A percentile compares a stretch with the other conserved stretches of the same genome.
These are phyloP conservation scores for Leucoraja erinaceus DNA, from an alignment of 2,113 vertebrate genomes.

Conservation along the genomic window DNA sequence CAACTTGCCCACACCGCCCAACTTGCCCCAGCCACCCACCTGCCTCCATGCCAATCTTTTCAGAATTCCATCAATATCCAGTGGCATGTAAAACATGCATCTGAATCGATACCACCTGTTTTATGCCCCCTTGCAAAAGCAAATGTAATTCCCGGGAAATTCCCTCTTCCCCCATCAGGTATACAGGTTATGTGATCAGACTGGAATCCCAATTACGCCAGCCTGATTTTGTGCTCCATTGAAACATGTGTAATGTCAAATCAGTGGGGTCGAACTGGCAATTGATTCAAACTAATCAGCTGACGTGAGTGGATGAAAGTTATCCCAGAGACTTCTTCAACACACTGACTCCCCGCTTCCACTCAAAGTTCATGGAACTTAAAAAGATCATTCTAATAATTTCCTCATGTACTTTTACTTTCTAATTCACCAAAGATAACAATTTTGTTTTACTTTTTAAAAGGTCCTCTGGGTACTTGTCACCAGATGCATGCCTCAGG, in stretches of 20 bases:
- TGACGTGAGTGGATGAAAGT: neutral
- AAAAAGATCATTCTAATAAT: neutral
- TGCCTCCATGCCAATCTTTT: too few relatives aligned
- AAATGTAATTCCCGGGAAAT: neutral
- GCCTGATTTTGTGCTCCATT: neutral
- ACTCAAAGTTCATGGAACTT: neutral
- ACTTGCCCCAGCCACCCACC: too few relatives aligned
- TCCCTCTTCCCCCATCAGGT: neutral
- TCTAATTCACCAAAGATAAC: slow-evolving; percentile 17
- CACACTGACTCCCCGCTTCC: neutral
- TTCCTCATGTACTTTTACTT: neutral
- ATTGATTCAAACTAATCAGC: neutral
- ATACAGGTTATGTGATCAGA: neutral
- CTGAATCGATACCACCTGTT: too few relatives aligned
- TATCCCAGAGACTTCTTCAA: neutral
- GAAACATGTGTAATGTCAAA: neutral
- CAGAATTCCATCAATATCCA: too few relatives aligned
- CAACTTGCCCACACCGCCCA: too few relatives aligned
- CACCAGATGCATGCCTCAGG: neutral
- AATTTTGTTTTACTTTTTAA: neutral
- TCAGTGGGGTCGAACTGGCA: neutral
- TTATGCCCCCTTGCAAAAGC: too few relatives aligned
- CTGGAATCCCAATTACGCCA: neutral
- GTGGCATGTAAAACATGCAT: too few relatives aligned
- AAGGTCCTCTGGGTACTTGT: neutral